Conservation (phyloP, 2,888 invertebrate species). For the Elmis aenea region DNA sequence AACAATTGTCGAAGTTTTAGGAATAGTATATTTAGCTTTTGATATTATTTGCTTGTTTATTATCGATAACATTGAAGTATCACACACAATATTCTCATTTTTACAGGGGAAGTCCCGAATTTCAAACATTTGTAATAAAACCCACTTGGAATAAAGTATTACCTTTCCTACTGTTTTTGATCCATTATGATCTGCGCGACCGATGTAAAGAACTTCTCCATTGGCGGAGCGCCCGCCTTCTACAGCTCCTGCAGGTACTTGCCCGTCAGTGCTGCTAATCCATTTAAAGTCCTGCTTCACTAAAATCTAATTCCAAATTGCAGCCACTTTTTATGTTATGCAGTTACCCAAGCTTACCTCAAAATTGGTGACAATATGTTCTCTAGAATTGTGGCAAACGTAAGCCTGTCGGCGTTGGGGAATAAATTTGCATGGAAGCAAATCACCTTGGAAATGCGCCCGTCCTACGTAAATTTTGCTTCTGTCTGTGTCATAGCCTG, state of each 20-base stretch:
- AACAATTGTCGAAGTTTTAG: too few relatives aligned
- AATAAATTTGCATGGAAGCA: constrained; percentile 23
- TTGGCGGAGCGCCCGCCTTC: constrained; percentile 37
- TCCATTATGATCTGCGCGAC: constrained; percentile 27
- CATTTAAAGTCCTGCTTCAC: too few relatives aligned
- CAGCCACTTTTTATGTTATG: too few relatives aligned
- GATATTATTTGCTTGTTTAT: too few relatives aligned
- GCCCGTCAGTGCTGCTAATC: constrained; percentile 28
- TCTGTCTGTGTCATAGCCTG: constrained; percentile 21
- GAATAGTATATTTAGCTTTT: too few relatives aligned
- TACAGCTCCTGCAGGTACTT: constrained; percentile 41
- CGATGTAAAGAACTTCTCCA: constrained; percentile 44
- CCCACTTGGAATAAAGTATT: too few relatives aligned
- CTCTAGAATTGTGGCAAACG: constrained; percentile 15
- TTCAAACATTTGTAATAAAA: too few relatives aligned
- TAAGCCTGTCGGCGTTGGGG: constrained; percentile 19
- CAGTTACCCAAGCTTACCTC: too few relatives aligned
- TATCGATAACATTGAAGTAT: too few relatives aligned
- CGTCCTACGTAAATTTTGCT: constrained; percentile 20
- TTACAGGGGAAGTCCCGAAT: too few relatives aligned
- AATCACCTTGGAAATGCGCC: constrained; percentile 16
- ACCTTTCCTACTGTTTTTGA: constrained; percentile 23
- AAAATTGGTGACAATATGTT: constrained; percentile 16
- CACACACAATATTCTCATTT: too few relatives aligned
- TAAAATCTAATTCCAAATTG: too few relatives aligned